Conservation (phyloP, 2,113 vertebrate genomes). For the Phrynosoma platyrhinos region DNA sequence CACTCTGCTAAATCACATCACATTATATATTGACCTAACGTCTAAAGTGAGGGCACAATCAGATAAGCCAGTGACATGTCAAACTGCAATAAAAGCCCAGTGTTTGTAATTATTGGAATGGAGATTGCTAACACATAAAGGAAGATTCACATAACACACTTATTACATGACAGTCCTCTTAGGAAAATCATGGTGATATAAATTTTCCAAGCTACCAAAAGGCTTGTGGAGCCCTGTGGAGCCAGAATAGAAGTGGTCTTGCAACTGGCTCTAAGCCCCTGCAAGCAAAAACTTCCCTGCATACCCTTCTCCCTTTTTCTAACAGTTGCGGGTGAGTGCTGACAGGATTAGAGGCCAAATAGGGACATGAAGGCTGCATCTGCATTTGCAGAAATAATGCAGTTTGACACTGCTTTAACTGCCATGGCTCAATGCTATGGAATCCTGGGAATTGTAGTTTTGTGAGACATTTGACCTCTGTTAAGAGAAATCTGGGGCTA, state of each 20-base stretch:
- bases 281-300: not conserved
- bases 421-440: too few species aligned
- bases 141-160: not conserved
- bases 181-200: not conserved
- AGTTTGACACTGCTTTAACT: too few species aligned
- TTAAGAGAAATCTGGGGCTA: too few species aligned
- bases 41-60: not conserved
- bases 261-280: not conserved
- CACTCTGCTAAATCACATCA: too few species aligned
- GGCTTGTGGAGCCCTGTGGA: not conserved
- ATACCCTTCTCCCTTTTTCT: not conserved
- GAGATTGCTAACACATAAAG: not conserved
- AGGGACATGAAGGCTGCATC: too few species aligned
- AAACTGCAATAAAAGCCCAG: not conserved
- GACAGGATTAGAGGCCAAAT: not conserved
- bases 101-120: not conserved
- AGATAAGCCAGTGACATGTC: not conserved
- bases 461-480: too few species aligned
- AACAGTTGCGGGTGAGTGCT: not conserved
- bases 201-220: not conserved
- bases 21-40: too few species aligned
- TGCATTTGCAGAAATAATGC: too few species aligned
- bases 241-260: not conserved
- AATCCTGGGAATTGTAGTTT: too few species aligned
- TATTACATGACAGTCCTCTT: not conserved